Evolutionary conservation across 2,888 invertebrate genomes (phyloP).

Genomic region (Mimumesa dahlbomi): DNA sequence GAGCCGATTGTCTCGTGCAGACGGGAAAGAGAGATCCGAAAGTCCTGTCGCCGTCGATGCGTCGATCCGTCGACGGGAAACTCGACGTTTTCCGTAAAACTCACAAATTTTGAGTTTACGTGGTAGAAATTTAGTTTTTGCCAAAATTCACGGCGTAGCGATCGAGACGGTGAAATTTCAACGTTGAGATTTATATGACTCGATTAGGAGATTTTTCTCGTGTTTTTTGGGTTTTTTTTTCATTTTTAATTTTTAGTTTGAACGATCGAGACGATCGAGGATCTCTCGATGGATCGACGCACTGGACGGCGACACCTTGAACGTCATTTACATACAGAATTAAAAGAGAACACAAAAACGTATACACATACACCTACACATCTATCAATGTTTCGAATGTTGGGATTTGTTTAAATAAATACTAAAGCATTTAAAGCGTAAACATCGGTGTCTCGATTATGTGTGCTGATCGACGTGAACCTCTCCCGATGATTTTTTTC

Average conservation of each 20-base stretch:
- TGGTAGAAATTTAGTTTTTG: no score
- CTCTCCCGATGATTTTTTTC: background rate
- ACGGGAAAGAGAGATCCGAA: conserved; percentile 14
- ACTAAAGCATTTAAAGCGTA: conserved; percentile 69
- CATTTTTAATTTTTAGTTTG: no score
- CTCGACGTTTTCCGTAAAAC: conserved; percentile 12
- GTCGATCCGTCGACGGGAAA: conserved; percentile 28
- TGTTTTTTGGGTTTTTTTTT: no score
- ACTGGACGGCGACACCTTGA: conserved; percentile 24
- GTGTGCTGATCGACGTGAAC: background rate
- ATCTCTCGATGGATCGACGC: conserved; percentile 44
- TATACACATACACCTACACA: conserved; percentile 54
- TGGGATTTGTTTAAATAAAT: conserved; percentile 77
- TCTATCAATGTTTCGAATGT: conserved; percentile 77
- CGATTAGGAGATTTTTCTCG: no score
- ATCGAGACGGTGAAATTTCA: no score
- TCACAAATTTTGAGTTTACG: no score
- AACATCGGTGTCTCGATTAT: conserved; percentile 12
- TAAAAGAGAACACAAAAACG: conserved; percentile 22
- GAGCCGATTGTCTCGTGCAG: conserved; percentile 5
- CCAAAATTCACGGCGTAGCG: no score
- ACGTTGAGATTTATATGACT: no score
- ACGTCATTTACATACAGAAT: conserved; percentile 47
- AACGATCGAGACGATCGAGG: conserved; percentile 12
- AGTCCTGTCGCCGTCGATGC: conserved; percentile 34